A percentile compares a stretch with the other conserved stretches of the same genome.
These are phyloP conservation scores for Zenarchopterus dispar DNA, from an alignment of 2,797 vertebrate genomes.

Conservation along the genomic window DNA sequence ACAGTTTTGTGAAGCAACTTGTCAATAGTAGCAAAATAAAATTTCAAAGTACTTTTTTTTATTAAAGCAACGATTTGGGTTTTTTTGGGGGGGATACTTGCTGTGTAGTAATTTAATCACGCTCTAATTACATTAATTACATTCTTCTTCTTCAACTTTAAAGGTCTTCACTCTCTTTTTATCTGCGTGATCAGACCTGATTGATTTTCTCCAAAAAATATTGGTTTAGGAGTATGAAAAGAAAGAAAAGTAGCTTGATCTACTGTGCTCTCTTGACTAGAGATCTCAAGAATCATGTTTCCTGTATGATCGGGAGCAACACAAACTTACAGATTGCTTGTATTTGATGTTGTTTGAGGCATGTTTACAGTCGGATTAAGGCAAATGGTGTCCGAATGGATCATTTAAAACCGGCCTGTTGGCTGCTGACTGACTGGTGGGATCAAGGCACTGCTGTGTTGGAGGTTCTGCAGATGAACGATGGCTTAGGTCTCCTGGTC, in stretches of 20 bases:
- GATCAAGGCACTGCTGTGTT: constrained; percentile 58
- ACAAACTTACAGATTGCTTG: not conserved
- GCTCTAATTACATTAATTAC: no score
- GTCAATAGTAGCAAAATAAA: not conserved
- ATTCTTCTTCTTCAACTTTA: no score
- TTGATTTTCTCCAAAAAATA: not conserved
- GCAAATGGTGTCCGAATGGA: constrained; percentile 29
- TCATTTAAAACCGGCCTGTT: constrained; percentile 29
- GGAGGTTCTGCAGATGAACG: not conserved
- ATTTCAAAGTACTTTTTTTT: not conserved
- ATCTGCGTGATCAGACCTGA: not conserved
- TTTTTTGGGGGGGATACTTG: not conserved
- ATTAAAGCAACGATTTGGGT: no score
- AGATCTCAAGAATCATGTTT: no score
- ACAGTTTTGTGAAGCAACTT: no score
- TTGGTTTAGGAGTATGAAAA: constrained; percentile 10
- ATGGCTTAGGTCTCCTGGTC: constrained; percentile 51
- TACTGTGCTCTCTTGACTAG: not conserved
- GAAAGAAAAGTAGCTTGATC: not conserved
- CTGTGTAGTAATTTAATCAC: not conserved
- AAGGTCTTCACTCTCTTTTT: not conserved
- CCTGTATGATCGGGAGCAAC: no score
- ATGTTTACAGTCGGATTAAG: constrained; percentile 42
- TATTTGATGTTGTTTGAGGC: constrained; percentile 33
- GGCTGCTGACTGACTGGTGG: constrained; percentile 25